These are phyloP conservation scores for Saturnia pavonia DNA, from an alignment of 2,888 invertebrate species.

Conservation along the genomic window DNA sequence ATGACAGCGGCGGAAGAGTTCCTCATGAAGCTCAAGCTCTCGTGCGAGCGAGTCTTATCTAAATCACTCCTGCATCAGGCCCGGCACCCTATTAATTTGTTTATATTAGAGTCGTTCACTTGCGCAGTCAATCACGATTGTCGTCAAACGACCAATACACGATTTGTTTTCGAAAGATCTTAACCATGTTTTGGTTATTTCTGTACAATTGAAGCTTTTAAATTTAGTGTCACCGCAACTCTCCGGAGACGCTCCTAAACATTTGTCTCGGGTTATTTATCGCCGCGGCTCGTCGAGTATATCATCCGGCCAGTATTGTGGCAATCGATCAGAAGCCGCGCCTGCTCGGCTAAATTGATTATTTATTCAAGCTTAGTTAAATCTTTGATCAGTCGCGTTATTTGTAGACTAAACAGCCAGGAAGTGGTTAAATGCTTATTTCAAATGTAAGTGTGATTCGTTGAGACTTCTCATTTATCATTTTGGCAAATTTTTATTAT, in stretches of 20 bases:
- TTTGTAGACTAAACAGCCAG: conserved; percentile 70
- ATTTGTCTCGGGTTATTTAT: conserved; percentile 81
- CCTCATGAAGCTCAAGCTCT: conserved; percentile 25
- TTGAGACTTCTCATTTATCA: conserved; percentile 49
- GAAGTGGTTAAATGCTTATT: conserved; percentile 68
- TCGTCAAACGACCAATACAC: conserved; percentile 78
- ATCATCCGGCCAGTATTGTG: conserved; percentile 79
- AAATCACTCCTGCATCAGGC: conserved; percentile 49
- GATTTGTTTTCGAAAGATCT: conserved; percentile 81
- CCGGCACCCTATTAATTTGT: conserved; percentile 78
- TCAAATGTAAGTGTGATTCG: conserved; percentile 49
- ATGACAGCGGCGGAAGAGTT: conserved; percentile 52
- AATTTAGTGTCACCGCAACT: conserved; percentile 81
- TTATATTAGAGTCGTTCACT: conserved; percentile 80
- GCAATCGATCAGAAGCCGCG: conserved; percentile 78
- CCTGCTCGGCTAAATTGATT: conserved; percentile 74
- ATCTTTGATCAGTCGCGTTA: conserved; percentile 70
- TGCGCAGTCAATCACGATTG: conserved; percentile 81
- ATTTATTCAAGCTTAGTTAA: conserved; percentile 78
- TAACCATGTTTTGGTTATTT: conserved; percentile 81
- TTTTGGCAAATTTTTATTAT: conserved; percentile 47
- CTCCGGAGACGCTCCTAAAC: conserved; percentile 75
- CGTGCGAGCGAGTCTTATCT: conserved; percentile 41
- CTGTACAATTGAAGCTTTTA: conserved; percentile 81
- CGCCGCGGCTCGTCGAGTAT: conserved; percentile 72